Conservation (phyloP, 2,797 vertebrate species). For the Strix occidentalis region DNA sequence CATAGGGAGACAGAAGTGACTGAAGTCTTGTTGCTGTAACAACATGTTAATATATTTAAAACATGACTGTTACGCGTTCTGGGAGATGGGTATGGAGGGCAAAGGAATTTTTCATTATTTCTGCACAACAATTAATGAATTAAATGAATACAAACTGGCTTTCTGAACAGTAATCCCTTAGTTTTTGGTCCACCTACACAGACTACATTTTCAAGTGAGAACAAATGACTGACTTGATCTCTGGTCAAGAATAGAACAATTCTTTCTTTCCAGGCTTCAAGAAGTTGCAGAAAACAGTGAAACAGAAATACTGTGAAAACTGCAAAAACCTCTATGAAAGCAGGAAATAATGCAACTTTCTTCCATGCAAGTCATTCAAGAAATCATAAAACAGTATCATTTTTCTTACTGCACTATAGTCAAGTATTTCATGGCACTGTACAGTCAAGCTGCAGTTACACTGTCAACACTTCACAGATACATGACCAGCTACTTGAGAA, state of each 20-base stretch:
- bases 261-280: not conserved
- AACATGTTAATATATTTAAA: not conserved
- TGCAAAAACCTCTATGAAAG: not conserved
- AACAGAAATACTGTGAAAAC: not conserved
- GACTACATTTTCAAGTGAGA: not conserved
- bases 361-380: not conserved
- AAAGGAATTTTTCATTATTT: not conserved
- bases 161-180: not conserved
- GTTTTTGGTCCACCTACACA: not conserved
- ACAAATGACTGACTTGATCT: not conserved
- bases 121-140: not conserved
- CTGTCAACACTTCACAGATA: not conserved
- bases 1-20: not conserved
- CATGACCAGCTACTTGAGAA: not conserved
- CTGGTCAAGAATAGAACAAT: not conserved
- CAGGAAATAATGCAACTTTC: not conserved
- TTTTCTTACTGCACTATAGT: not conserved
- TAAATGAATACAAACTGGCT: not conserved
- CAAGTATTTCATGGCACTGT: not conserved
- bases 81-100: not conserved
- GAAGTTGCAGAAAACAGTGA: not conserved
- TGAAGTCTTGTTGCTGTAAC: not conserved
- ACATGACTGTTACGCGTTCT: fast-evolving
- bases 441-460: not conserved
- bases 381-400: not conserved